Evolutionary conservation across 2,113 vertebrate genomes (phyloP).

Genomic region (Melospiza melodia): DNA sequence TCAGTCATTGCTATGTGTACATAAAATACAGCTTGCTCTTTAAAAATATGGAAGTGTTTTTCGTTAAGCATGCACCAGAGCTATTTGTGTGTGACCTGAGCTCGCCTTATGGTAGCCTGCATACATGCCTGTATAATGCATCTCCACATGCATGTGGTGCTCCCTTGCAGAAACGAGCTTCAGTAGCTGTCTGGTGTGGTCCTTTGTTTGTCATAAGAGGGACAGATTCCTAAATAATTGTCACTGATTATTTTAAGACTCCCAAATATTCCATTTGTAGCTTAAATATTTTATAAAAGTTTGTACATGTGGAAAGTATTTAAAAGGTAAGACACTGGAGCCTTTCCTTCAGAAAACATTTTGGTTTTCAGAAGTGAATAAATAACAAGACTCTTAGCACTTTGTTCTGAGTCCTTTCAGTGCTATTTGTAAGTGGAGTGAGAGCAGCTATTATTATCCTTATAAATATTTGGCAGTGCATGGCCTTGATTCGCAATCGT

Average conservation of each 20-base stretch:
- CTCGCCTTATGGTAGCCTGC: neutral
- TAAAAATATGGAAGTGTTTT: neutral
- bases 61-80: neutral
- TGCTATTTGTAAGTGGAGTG: neutral
- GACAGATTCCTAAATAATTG: neutral
- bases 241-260: neutral
- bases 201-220: neutral
- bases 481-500: constrained; percentile 13
- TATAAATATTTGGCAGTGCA: constrained; percentile 64
- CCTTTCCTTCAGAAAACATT: neutral
- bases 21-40: neutral
- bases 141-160: neutral
- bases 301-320: neutral
- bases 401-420: neutral
- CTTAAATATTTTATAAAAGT: neutral
- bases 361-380: neutral
- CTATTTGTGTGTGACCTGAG: neutral
- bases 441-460: constrained; percentile 16
- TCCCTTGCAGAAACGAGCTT: neutral
- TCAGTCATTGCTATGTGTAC: neutral
- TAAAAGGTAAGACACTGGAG: neutral
- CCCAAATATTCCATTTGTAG: neutral
- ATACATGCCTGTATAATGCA: fast-evolving
- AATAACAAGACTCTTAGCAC: neutral
- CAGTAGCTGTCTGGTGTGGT: neutral